Conservation (phyloP, 2,888 invertebrate genomes). For the Antheraea assamensis region DNA sequence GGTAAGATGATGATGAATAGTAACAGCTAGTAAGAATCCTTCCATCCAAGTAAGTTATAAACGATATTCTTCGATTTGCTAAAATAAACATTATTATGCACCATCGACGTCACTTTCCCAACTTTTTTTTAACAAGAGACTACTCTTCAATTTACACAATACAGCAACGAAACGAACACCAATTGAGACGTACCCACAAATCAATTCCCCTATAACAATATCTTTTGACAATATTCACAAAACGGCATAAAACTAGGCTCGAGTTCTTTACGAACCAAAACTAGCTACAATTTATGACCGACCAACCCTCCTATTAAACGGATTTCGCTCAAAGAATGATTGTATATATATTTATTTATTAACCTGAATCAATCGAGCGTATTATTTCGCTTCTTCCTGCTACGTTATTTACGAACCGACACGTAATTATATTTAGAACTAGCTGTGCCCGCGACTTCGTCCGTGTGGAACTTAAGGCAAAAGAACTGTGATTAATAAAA, state of each 20-base stretch:
- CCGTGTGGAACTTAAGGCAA: too few species aligned
- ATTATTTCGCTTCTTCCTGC: conserved; percentile 40
- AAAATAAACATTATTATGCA: background rate
- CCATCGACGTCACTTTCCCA: background rate
- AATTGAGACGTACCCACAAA: conserved; percentile 10
- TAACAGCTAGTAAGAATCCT: background rate
- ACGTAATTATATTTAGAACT: conserved; percentile 23
- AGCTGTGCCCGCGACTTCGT: too few species aligned
- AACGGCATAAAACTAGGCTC: conserved; percentile 43
- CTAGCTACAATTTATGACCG: conserved; percentile 59
- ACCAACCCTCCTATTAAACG: conserved; percentile 35
- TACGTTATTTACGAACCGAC: conserved; percentile 40
- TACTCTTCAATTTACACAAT: background rate
- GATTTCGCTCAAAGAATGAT: conserved; percentile 31
- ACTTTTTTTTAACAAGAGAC: background rate
- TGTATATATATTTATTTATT: conserved; percentile 3
- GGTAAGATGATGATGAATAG: background rate
- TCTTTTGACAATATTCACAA: conserved; percentile 15
- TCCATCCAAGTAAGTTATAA: background rate
- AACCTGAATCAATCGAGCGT: conserved; percentile 44
- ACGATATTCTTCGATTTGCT: background rate
- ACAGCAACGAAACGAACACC: background rate
- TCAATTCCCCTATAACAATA: conserved; percentile 5
- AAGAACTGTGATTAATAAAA: too few species aligned
- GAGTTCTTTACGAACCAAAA: conserved; percentile 72